A percentile compares a stretch with the other conserved stretches of the same genome.
phyloP scores from a whole-genome alignment of 2,888 invertebrate species.

The Nycteola revayana region DNA sequence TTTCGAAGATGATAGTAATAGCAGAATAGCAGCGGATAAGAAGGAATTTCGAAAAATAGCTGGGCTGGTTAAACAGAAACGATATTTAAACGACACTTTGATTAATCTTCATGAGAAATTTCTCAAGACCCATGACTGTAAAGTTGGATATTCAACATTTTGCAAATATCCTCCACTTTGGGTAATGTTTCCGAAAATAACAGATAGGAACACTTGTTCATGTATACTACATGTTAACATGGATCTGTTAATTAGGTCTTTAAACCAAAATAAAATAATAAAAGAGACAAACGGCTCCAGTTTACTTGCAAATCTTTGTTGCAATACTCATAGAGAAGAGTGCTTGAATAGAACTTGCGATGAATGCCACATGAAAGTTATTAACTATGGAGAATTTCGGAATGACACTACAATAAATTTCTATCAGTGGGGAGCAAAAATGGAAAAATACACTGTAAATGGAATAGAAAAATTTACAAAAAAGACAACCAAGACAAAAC shows the following conservation, averaged over 20 bases:
- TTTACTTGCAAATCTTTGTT: constrained; percentile 6
- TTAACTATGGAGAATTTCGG: constrained; percentile 3
- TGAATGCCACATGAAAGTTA: constrained; percentile 4
- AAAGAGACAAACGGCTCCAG: constrained; percentile 5
- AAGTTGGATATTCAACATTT: too few relatives aligned
- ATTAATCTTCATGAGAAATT: too few relatives aligned
- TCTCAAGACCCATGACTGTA: too few relatives aligned
- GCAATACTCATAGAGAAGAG: constrained; percentile 4
- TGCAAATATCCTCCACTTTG: too few relatives aligned
- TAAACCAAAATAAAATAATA: constrained; percentile 6
- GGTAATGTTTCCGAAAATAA: too few relatives aligned
- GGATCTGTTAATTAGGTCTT: too few relatives aligned
- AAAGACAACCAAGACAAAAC: constrained; percentile 3
- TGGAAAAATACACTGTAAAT: constrained; percentile 1
- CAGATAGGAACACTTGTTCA: too few relatives aligned
- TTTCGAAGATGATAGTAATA: too few relatives aligned
- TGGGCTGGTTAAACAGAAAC: too few relatives aligned
- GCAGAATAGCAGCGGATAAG: constrained; percentile 1
- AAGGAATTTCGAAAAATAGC: too few relatives aligned
- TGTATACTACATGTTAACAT: too few relatives aligned
- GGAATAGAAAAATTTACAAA: constrained; percentile 4
- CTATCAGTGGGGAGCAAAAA: constrained; percentile 5
- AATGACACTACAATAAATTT: constrained; percentile 6
- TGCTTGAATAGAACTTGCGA: constrained; percentile 6
- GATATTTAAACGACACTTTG: too few relatives aligned